A percentile compares a stretch with the other conserved stretches of the same genome.
Evolutionary conservation across 2,113 vertebrate species (phyloP).

Genomic region (Mobula hypostoma): DNA sequence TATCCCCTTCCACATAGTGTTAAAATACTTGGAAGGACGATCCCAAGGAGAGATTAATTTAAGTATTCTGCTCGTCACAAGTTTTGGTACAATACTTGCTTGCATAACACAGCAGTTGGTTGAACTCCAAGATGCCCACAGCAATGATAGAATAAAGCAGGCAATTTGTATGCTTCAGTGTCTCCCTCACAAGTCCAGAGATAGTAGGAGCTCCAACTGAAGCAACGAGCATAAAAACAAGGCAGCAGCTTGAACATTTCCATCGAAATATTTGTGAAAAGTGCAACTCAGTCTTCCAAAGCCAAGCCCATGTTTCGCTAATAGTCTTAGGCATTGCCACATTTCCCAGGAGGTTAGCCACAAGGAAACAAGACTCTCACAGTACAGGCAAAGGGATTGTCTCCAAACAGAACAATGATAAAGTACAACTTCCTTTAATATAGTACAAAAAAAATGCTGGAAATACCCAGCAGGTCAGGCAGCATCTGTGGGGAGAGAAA

Average conservation of each 20-base stretch:
- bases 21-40: background rate
- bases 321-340: background rate
- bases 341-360: background rate
- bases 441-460: background rate
- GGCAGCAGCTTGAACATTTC: conserved; percentile 1
- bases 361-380: background rate
- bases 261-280: background rate
- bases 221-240: background rate
- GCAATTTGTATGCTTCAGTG: background rate
- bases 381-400: background rate
- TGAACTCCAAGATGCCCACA: background rate
- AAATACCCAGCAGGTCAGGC: too few relatives aligned
- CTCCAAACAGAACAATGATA: background rate
- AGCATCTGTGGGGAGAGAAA: too few relatives aligned
- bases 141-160: background rate
- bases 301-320: background rate
- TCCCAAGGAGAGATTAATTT: background rate
- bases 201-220: background rate
- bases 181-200: background rate
- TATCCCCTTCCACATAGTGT: background rate
- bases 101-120: background rate
- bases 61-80: background rate
- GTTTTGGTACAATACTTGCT: background rate
- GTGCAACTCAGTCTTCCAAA: background rate
- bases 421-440: background rate